These are phyloP conservation scores for Martes flavigula DNA, from an alignment of 2,797 vertebrate genomes.

Conservation along the genomic window DNA sequence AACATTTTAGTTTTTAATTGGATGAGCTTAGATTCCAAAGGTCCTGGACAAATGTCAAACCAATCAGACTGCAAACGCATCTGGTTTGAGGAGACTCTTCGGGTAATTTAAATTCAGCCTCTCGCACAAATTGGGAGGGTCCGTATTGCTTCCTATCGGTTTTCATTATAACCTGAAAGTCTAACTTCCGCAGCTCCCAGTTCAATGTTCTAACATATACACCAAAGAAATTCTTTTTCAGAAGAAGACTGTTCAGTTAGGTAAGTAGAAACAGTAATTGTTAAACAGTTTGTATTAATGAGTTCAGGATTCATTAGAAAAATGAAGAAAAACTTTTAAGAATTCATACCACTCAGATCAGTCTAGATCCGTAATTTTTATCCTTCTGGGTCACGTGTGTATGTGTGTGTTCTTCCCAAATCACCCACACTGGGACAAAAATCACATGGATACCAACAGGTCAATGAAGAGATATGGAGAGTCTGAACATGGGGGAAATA, in stretches of 20 bases:
- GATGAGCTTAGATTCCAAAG: slow-evolving; percentile 4
- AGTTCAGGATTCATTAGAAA: background rate
- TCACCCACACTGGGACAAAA: background rate
- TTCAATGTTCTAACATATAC: background rate
- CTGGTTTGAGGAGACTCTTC: background rate
- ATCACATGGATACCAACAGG: background rate
- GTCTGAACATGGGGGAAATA: background rate
- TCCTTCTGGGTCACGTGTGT: background rate
- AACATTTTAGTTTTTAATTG: slow-evolving; percentile 57
- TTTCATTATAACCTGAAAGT: slow-evolving; percentile 7
- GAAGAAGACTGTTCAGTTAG: background rate
- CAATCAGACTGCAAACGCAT: slow-evolving; percentile 29
- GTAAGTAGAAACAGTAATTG: background rate
- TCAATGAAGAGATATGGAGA: background rate
- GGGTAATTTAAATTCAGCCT: slow-evolving; percentile 56
- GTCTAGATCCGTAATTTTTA: background rate
- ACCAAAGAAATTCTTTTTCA: background rate
- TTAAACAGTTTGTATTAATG: background rate
- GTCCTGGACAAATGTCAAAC: slow-evolving; percentile 55
- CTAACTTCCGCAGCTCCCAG: background rate
- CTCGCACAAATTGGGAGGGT: background rate
- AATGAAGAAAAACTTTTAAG: background rate
- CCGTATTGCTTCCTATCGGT: slow-evolving; percentile 14
- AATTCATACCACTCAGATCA: background rate
- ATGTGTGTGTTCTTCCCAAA: background rate